A percentile compares a stretch with the other conserved stretches of the same genome.
These are phyloP conservation scores for Serranochromis macrocephalus DNA, from an alignment of 2,113 vertebrate species.

Conservation along the genomic window DNA sequence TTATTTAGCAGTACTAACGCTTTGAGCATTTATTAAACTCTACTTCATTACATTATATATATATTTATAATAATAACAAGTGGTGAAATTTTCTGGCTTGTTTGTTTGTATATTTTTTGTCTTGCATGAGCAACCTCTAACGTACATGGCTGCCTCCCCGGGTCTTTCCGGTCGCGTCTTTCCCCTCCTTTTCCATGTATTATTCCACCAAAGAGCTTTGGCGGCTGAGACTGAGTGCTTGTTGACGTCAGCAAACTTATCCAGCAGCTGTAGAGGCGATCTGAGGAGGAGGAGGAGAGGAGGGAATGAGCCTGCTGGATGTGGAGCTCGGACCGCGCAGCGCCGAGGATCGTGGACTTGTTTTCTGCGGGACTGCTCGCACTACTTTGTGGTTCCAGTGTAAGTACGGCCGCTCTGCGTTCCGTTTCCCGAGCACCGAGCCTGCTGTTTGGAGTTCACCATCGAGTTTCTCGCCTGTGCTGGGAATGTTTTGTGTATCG, in stretches of 20 bases:
- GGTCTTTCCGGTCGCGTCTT: constrained; percentile 5
- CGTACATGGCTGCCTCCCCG: background rate
- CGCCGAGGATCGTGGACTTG: background rate
- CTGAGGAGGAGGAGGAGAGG: background rate
- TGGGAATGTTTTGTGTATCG: background rate
- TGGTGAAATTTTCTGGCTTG: background rate
- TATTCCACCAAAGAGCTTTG: constrained; percentile 38
- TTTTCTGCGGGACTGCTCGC: constrained; percentile 11
- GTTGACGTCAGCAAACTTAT: constrained; percentile 67
- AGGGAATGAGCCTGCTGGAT: constrained; percentile 36
- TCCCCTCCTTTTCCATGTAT: constrained; percentile 32
- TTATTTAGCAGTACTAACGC: background rate
- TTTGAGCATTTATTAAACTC: background rate
- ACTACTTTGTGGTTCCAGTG: background rate
- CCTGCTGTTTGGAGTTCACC: background rate
- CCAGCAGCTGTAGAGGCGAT: constrained; percentile 24
- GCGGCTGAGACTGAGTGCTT: background rate
- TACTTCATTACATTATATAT: background rate
- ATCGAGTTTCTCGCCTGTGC: background rate
- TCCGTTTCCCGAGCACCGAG: background rate
- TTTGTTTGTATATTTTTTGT: background rate
- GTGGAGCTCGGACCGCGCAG: constrained; percentile 31
- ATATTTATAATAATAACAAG: background rate
- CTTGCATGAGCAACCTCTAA: background rate
- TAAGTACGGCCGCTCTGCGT: background rate